These are phyloP conservation scores for Parotocinclus haroldoi DNA, from an alignment of 2,797 vertebrate genomes.

Conservation along the genomic window DNA sequence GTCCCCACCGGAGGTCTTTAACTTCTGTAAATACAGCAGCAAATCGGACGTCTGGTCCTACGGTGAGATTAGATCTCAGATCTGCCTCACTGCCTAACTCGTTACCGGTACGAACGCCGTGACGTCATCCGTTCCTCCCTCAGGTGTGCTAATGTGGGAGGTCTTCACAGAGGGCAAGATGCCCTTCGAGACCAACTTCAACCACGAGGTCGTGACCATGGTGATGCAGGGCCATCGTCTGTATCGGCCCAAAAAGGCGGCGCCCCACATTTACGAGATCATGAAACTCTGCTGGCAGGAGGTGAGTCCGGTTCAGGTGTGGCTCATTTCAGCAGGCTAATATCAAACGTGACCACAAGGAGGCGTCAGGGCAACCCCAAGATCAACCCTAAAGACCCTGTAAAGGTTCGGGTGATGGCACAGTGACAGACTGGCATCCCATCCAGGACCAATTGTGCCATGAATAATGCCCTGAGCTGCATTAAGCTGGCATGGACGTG, in stretches of 20 bases:
- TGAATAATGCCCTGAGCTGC: too few species aligned
- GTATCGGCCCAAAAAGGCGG: conserved; percentile 79
- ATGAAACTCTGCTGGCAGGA: conserved; percentile 89
- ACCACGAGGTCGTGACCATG: conserved; percentile 88
- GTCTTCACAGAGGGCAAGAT: conserved; percentile 89
- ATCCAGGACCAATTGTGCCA: too few species aligned
- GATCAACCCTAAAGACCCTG: too few species aligned
- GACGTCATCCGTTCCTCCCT: not conserved
- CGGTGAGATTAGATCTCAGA: conserved; percentile 59
- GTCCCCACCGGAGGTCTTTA: conserved; percentile 94
- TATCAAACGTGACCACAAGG: too few species aligned
- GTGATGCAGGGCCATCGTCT: conserved; percentile 84
- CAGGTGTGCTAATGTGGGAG: conserved; percentile 96
- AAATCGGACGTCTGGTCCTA: conserved; percentile 95
- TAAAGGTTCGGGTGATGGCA: too few species aligned
- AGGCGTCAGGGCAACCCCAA: too few species aligned
- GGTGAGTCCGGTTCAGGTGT: conserved; percentile 65
- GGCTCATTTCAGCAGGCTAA: too few species aligned
- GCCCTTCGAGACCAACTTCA: conserved; percentile 86
- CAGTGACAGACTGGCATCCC: too few species aligned
- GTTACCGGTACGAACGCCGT: too few species aligned
- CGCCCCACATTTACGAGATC: conserved; percentile 76
- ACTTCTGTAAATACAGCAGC: conserved; percentile 91
- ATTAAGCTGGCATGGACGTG: too few species aligned
- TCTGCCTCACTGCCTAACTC: too few species aligned